These are phyloP conservation scores for Sitophilus oryzae DNA, from an alignment of 1,140 invertebrate species.

Conservation along the genomic window DNA sequence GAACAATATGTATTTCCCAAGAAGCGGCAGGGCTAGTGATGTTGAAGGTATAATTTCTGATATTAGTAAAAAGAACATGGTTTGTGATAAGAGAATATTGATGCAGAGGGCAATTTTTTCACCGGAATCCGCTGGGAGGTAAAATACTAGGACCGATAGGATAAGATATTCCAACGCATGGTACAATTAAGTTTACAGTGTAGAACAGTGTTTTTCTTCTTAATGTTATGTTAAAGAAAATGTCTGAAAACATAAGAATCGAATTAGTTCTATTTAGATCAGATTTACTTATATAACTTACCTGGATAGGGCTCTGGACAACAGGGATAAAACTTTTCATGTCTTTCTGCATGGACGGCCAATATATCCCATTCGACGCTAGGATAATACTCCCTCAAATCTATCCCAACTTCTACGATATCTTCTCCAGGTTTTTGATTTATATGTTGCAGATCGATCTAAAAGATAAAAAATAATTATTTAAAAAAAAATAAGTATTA, in stretches of 20 bases:
- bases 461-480: constrained; percentile 28
- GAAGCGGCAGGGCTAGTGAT: constrained; percentile 88
- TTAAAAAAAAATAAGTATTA: constrained; percentile 3
- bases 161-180: constrained; percentile 91
- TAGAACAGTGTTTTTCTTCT: constrained; percentile 93
- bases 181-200: constrained; percentile 92
- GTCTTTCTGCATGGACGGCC: constrained; percentile 82
- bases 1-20: constrained; percentile 98
- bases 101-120: constrained; percentile 98
- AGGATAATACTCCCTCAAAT: constrained; percentile 89
- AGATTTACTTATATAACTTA: constrained; percentile 35
- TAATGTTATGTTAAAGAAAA: constrained; percentile 97
- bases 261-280: background rate
- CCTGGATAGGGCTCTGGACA: constrained; percentile 82
- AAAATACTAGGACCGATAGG: constrained; percentile 90
- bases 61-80: constrained; percentile 98
- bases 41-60: constrained; percentile 98
- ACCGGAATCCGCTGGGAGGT: constrained; percentile 95
- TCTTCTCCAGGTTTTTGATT: constrained; percentile 74
- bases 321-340: constrained; percentile 85
- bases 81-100: constrained; percentile 96
- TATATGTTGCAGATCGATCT: constrained; percentile 90
- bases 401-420: constrained; percentile 82
- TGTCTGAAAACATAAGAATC: constrained; percentile 60
- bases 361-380: constrained; percentile 98